Percentiles rank a stretch among this genome's conserved stretches.
phyloP scores from a whole-genome alignment of 2,797 vertebrate species.

The Rhinella marina region DNA sequence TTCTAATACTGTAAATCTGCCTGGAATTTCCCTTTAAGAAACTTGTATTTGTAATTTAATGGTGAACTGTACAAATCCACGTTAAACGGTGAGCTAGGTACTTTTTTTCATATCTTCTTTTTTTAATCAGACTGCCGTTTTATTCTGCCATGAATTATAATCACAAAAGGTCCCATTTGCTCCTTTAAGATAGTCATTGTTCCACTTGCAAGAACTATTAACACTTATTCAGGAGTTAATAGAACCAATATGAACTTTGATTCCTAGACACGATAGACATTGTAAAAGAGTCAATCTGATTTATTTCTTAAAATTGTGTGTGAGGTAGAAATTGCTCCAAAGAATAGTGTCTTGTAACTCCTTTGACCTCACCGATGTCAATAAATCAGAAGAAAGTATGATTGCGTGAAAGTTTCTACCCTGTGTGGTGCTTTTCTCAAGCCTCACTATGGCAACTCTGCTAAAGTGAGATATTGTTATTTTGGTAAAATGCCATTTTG shows the following conservation, averaged over 20 bases:
- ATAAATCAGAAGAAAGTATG: conserved; percentile 17
- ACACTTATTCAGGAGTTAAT: conserved; percentile 25
- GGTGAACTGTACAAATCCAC: background rate
- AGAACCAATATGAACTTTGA: conserved; percentile 16
- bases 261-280: background rate
- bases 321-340: background rate
- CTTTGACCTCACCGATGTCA: conserved; percentile 28
- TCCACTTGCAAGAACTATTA: background rate
- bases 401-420: conserved; percentile 34
- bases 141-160: background rate
- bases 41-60: too few species aligned
- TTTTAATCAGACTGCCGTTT: background rate
- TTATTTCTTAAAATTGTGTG: conserved; percentile 18
- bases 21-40: too few species aligned
- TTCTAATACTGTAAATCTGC: too few species aligned
- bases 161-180: conserved; percentile 8
- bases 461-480: conserved; percentile 23
- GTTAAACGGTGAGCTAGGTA: background rate
- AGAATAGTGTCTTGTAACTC: background rate
- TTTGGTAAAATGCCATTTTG: conserved; percentile 6
- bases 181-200: background rate
- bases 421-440: background rate
- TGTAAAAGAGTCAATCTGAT: conserved; percentile 18
- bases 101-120: background rate
- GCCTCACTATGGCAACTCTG: background rate